Evolutionary conservation across 2,113 vertebrate genomes (phyloP).

Genomic region (Leucoraja erinaceus): DNA sequence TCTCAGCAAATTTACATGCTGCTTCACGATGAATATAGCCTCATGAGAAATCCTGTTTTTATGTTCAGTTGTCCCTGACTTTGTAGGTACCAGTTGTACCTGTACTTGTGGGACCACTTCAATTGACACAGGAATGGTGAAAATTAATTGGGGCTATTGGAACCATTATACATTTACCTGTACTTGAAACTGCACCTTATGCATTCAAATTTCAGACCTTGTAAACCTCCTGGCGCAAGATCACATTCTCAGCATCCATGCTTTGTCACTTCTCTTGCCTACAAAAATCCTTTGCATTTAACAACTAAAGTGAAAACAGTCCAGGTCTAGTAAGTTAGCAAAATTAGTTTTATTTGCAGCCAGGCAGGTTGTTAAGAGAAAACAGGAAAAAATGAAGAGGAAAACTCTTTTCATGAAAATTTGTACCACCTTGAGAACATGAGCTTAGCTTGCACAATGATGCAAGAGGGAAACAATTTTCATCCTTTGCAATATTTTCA

Average conservation of each 20-base stretch:
- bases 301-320: background rate
- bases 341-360: background rate
- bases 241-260: background rate
- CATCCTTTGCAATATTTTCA: background rate
- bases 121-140: background rate
- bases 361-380: background rate
- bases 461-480: background rate
- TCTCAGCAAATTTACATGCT: background rate
- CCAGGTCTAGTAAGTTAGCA: background rate
- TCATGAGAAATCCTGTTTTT: background rate
- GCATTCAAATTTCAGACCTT: background rate
- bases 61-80: background rate
- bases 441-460: background rate
- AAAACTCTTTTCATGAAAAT: background rate
- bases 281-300: background rate
- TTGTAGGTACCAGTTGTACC: background rate
- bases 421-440: background rate
- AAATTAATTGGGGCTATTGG: background rate
- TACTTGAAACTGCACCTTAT: background rate
- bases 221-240: background rate
- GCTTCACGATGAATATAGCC: background rate
- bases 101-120: background rate
- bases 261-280: background rate
- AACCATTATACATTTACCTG: background rate
- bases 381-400: background rate